These are phyloP conservation scores for Seriola aureovittata DNA, from an alignment of 2,113 vertebrate genomes.

Conservation along the genomic window DNA sequence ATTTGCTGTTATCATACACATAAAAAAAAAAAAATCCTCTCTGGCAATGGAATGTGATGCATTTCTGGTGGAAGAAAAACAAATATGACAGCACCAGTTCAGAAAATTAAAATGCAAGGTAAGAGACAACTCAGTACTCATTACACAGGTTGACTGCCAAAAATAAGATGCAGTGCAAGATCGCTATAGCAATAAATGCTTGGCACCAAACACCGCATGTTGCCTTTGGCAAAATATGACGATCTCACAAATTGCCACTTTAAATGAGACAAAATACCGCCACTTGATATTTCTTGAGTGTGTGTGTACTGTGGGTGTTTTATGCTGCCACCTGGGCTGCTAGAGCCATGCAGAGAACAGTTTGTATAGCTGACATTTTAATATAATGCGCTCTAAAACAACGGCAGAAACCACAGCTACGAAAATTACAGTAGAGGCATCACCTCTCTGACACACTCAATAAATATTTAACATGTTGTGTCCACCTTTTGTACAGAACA, in stretches of 20 bases:
- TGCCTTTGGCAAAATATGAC: slow-evolving; percentile 51
- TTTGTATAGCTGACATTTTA: slow-evolving; percentile 71
- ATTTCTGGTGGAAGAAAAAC: slow-evolving; percentile 15
- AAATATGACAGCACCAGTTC: slow-evolving; percentile 29
- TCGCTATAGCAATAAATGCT: slow-evolving; percentile 41
- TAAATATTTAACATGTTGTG: slow-evolving; percentile 52
- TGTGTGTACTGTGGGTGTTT: slow-evolving; percentile 54
- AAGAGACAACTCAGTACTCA: slow-evolving; percentile 40
- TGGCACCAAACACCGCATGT: slow-evolving; percentile 34
- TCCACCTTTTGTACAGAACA: slow-evolving; percentile 26
- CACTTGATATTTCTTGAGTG: slow-evolving; percentile 60
- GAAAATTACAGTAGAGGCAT: slow-evolving; percentile 53
- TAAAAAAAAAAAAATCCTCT: neutral
- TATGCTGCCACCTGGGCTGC: slow-evolving; percentile 65
- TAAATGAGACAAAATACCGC: slow-evolving; percentile 61
- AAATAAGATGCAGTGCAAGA: slow-evolving; percentile 39
- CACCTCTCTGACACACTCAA: slow-evolving; percentile 32
- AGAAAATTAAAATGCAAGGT: slow-evolving; percentile 42
- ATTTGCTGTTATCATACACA: neutral
- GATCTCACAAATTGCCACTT: slow-evolving; percentile 68
- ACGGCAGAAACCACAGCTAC: slow-evolving; percentile 36
- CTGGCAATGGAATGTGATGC: neutral
- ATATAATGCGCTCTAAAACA: slow-evolving; percentile 60
- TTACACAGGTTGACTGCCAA: slow-evolving; percentile 41
- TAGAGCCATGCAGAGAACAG: slow-evolving; percentile 54